Evolutionary conservation across 1,140 invertebrate species (phyloP), one percentile per base, ranked within the genome.

Genomic region (Atta colombica): DNA sequence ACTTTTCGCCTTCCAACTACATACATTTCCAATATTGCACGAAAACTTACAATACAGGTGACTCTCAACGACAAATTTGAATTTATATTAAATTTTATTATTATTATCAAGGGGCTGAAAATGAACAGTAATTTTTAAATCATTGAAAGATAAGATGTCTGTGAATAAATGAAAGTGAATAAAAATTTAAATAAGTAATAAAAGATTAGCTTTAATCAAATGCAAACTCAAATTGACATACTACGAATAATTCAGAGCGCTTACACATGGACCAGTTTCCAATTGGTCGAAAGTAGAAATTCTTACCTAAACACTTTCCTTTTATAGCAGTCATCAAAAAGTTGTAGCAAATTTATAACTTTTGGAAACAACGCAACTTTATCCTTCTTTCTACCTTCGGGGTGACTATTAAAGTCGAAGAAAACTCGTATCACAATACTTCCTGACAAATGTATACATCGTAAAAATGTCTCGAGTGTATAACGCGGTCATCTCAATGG

Each of bases 31-130:
- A 66, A 77, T 80, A 77, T 66, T 31, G 81, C 72, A 53, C 75
- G 61, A 49, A 69, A 91, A 90, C 88, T 78, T 90, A 87, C 77
- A 86, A 84, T 63, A 84, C 80, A 84, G 55, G 45, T 84, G 80
- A 84, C 80, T 75, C 69, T 75, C 80, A n/a, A 14, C 49, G 28
- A 49, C n/a, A 75, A 75, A 25, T 72, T 53, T 49, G 21, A 58
- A 58, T 0, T 39, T 35, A 16, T 6, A 31, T 7, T 53, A 51
- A 78, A 63, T 35, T 78, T 3, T 18, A 14, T 21, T 25, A n/a
- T 60, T 12, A 28, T 10, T 45, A 10, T n/a, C 7, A 12, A 68
- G 8, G 0, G 2, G 0, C 1, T 7, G 16, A 53, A 25, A 28
- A 25, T 3, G 18, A 28, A 28, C 10, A 28, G 3, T 28, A 51